Base-by-base conservation (phyloP, 2,113 vertebrate species). In the Labrus mixtus region DNA sequence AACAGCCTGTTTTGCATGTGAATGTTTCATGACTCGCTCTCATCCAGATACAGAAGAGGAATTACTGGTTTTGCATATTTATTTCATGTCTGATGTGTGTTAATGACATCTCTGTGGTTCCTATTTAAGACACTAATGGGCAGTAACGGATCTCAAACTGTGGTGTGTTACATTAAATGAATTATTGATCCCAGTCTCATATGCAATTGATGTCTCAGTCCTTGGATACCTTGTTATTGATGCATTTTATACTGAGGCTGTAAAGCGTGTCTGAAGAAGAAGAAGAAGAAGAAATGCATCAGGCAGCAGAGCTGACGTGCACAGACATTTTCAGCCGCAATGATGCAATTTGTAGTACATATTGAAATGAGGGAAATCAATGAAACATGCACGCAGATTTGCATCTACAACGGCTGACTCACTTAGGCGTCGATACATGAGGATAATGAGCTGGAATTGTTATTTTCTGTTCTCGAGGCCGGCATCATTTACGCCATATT, bases 131-230 rank as follows among this genome's bases (percentile, higher is more conserved):
- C 62, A 59, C 80, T 92, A 92, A 91, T 92, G 72, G 87, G 74
- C 80, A 87, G 81, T 90, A 89, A 90, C 75, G 77, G 80, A 82
- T 87, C 62, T 83, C 85, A 85, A 86, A 79, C 81, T 77, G 88
- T 58, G 78, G 79, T 79, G 58, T 81, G 84, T 90, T 83, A 83
- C 83, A 90, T 89, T 82, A 88, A 91, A 92, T 92, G 79, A 91
- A 90, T 89, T 86, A 91, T 91, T 69, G 88, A 92, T 91, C 80
- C 15, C 54, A 19, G 73, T 67, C 70, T 87, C 41, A 36, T 78
- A 81, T 56, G 81, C 69, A 59, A 89, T 87, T 83, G 79, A 82
- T 75, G 83, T 85, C 82, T 88, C 46, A 57, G 71, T 85, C 80
- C 62, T 74, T 56, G 58, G 82, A 73, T 82, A 83, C 74, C 70